Conservation (phyloP, 2,797 vertebrate genomes). For the Gallirallus australis region DNA sequence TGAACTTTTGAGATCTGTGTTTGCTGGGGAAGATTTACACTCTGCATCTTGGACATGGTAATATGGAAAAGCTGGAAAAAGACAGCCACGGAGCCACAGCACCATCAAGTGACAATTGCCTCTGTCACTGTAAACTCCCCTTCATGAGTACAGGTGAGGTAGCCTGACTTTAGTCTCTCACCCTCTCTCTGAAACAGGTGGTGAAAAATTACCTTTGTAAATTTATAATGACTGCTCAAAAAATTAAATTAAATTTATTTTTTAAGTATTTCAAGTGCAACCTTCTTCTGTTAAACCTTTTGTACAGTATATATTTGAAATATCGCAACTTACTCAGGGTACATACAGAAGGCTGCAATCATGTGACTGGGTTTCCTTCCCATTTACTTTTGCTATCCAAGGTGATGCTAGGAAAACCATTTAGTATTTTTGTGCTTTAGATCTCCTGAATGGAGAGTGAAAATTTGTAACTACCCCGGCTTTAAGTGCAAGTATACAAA, state of each 20-base stretch:
- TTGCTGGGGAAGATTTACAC: constrained; percentile 28
- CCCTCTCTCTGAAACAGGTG: neutral
- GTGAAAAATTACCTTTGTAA: neutral
- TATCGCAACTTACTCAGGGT: neutral
- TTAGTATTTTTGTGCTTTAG: neutral
- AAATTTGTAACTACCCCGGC: neutral
- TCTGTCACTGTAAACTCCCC: neutral
- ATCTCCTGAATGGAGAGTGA: neutral
- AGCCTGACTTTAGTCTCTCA: neutral
- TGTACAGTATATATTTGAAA: neutral
- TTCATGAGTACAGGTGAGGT: neutral
- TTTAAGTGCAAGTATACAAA: neutral
- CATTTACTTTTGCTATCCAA: neutral
- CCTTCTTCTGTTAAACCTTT: neutral
- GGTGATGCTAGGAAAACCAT: neutral
- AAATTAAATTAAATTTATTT: neutral
- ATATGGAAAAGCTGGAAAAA: neutral
- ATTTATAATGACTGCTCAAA: neutral
- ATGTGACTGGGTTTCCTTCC: neutral
- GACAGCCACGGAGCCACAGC: constrained; percentile 29
- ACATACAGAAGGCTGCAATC: neutral
- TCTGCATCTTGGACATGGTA: neutral
- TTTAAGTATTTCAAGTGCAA: neutral
- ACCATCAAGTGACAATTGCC: constrained; percentile 60
- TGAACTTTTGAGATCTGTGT: constrained; percentile 8